Base-by-base conservation (phyloP, 2,113 vertebrate species). In the Melanostigma gelatinosum region DNA sequence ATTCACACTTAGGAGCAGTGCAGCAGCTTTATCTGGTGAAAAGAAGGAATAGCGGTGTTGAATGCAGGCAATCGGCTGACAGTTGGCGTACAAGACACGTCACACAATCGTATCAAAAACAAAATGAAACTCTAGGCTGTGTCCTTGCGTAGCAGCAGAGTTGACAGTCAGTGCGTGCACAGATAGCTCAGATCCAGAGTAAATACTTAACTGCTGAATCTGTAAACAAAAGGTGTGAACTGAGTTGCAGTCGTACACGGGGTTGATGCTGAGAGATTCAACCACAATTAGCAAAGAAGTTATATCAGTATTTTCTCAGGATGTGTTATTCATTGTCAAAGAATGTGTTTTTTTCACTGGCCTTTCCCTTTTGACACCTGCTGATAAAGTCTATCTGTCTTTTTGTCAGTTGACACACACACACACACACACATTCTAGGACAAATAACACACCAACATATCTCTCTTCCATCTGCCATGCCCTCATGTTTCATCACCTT, bases 401-500 rank as follows among this genome's bases (percentile, higher is more conserved):
- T 84, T 82, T 68, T 87, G 77, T 91, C 85, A 85, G 76, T 86
- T 85, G 63, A 79, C 83, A 79, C 77, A 82, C 82, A 88, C 79
- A 86, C 84, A 86, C 84, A 80, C 72, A 65, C 46, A 80, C 34
- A 78, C 62, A 69, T 66, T 73, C 76, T 48, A 2, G 63, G 38
- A 82, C 74, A 84, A 54, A 79, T 12, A 32, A 60, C 57, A 60
- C 57, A 60, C 27, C 57, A 60, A 72, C 64, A 42, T 84, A 85
- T 86, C 79, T 88, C 70, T 77, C 71, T 64, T 82, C 88, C 88
- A 90, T 90, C 90, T 86, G 87, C 88, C 91, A 60, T 94, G 77
- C 85, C 89, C 69, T 86, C 66, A 42, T 86, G 87, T 93, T 94
- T 95, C 94, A 94, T 93, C 93, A 93, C 87, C 86, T 92, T 93